Base-by-base conservation (phyloP, 2,888 invertebrate species). In the Parnassius mnemosyne region DNA sequence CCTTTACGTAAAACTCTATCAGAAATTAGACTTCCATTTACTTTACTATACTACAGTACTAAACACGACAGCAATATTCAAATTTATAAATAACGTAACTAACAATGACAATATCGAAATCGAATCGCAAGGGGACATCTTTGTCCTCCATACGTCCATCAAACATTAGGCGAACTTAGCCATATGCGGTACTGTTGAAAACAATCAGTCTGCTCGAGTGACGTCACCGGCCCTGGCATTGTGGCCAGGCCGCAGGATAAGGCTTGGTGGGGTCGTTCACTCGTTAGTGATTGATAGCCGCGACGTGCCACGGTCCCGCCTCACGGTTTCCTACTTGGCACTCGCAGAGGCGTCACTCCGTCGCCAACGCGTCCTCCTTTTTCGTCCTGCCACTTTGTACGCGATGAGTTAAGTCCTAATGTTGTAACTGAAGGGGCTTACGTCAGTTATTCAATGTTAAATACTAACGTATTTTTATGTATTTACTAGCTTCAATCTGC, bases 211-310 rank as follows among this genome's bases (percentile, higher is more conserved):
- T 65, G 71, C 63, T 78, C 80, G 77, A 78, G 79, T 81, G 81
- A 81, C 72, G 67, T 61, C 70, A 69, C 64, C 68, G 69, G 53
- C 63, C 63, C 58, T 63, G 63, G 63, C 63, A 63, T 58, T 58
- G 61, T 61, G 46, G 56, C 54, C 68, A 65, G 68, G 67, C 68
- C 71, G 74, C 77, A 77, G 76, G 75, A 76, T 72, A 76, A 69
- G 64, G 70, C 66, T 68, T 68, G 62, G 73, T 49, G n/a, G 7
- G 86, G 85, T 85, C 85, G 71, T 85, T 85, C 81, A 83, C 84
- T 75, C 76, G 77, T 41, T 7, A n/a, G 61, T 82, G 85, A 86
- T 81, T 79, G 84, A 85, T 83, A 75, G 75, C 66, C 58, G 68
- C 67, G 71, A 82, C 85, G 86, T 84, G 84, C 71, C 65, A 49